Conservation (phyloP, 1,140 invertebrate genomes). For the Pseudomyrmex dendroicus region DNA sequence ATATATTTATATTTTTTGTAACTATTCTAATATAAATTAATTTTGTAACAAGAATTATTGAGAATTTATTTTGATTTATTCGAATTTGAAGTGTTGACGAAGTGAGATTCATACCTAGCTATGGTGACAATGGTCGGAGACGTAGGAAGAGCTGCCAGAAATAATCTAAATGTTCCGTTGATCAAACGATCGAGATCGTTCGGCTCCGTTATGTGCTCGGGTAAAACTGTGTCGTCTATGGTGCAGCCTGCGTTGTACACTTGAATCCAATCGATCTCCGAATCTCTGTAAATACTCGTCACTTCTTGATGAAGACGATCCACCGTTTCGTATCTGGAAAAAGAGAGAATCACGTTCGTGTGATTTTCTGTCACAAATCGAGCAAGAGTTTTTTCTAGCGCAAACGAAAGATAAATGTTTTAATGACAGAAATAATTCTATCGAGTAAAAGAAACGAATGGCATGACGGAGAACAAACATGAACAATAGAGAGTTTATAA, state of each 20-base stretch:
- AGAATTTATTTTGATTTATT: no score
- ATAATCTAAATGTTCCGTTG: slow-evolving; percentile 84
- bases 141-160: slow-evolving; percentile 88
- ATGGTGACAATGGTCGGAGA: slow-evolving; percentile 92
- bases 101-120: slow-evolving; percentile 84
- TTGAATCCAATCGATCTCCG: slow-evolving; percentile 91
- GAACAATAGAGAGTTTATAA: slow-evolving; percentile 74
- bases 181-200: slow-evolving; percentile 89
- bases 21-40: no score
- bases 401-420: background rate
- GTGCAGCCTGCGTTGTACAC: slow-evolving; percentile 95
- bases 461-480: slow-evolving; percentile 53
- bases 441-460: slow-evolving; percentile 57
- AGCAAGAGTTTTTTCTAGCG: background rate
- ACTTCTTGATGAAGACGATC: slow-evolving; percentile 83
- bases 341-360: slow-evolving; percentile 13
- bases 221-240: slow-evolving; percentile 91
- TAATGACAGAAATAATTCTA: slow-evolving; percentile 71
- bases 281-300: slow-evolving; percentile 84
- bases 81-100: background rate
- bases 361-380: background rate
- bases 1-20: background rate
- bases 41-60: no score
- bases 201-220: slow-evolving; percentile 91
- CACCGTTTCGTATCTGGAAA: slow-evolving; percentile 83